Percentiles rank a stretch among this genome's conserved stretches.
Conservation (phyloP, 2,113 vertebrate species). For the Chamaea fasciata region DNA sequence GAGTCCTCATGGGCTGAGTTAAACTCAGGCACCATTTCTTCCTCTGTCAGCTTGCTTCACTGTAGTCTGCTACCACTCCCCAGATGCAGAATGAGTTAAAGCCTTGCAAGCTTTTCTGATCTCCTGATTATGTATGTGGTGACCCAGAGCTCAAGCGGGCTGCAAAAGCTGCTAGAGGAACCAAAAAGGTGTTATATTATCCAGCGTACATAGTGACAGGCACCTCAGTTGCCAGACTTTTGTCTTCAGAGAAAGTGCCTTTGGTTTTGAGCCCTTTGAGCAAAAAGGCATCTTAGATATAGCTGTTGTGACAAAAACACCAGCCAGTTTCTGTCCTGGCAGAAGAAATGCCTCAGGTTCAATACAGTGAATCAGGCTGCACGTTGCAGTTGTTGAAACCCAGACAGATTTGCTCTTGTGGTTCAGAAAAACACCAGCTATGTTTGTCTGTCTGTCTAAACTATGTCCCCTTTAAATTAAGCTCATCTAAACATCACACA, state of each 20-base stretch:
- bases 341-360: background rate
- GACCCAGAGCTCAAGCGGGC: background rate
- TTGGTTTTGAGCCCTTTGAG: background rate
- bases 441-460: background rate
- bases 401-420: background rate
- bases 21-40: background rate
- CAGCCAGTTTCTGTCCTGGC: background rate
- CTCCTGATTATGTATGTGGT: background rate
- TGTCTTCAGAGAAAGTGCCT: background rate
- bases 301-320: background rate
- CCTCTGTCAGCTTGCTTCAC: background rate
- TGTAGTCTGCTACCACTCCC: background rate
- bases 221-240: background rate
- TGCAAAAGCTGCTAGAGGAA: background rate
- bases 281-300: background rate
- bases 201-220: fast-evolving
- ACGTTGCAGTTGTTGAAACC: background rate
- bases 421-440: background rate
- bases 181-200: background rate
- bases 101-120: background rate
- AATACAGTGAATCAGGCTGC: background rate
- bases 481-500: background rate
- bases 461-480: background rate
- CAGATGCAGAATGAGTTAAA: background rate
- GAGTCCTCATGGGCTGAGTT: background rate